Conservation (phyloP, 2,113 vertebrate species). For the Cyrtonyx montezumae region DNA sequence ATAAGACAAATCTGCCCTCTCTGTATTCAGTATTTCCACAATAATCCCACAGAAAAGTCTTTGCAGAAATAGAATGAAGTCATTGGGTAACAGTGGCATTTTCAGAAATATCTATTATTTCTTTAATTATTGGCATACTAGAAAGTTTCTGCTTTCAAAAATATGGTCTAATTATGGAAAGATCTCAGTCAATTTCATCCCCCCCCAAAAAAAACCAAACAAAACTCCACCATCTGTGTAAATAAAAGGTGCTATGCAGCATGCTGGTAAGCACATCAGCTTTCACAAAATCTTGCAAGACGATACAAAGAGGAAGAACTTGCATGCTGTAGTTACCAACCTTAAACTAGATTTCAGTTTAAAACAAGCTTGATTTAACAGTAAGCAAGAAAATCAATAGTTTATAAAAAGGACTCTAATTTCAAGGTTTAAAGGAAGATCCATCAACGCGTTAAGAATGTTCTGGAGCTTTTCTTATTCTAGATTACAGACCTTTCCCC, state of each 20-base stretch:
- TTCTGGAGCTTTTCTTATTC: not conserved
- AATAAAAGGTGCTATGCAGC: not conserved
- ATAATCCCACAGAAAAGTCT: not conserved
- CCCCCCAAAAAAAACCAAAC: not conserved
- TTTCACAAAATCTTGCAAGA: not conserved
- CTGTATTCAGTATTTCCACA: not conserved
- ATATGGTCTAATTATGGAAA: not conserved
- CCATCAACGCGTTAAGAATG: not conserved
- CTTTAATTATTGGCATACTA: not conserved
- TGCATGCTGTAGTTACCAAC: not conserved
- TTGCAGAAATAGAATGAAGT: not conserved
- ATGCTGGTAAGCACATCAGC: no score
- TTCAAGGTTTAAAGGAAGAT: not conserved
- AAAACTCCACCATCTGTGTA: not conserved
- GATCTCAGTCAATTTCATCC: not conserved
- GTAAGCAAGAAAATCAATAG: not conserved
- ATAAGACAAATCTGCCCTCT: not conserved
- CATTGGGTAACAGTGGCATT: not conserved
- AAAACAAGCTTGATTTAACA: not conserved
- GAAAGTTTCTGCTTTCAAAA: slow-evolving; percentile 5
- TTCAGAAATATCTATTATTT: not conserved
- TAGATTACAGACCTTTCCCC: not conserved
- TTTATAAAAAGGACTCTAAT: not conserved
- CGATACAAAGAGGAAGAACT: not conserved
- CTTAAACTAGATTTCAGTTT: not conserved